Evolutionary conservation across 2,888 invertebrate genomes (phyloP).

Genomic region (Euplexia lucipara): DNA sequence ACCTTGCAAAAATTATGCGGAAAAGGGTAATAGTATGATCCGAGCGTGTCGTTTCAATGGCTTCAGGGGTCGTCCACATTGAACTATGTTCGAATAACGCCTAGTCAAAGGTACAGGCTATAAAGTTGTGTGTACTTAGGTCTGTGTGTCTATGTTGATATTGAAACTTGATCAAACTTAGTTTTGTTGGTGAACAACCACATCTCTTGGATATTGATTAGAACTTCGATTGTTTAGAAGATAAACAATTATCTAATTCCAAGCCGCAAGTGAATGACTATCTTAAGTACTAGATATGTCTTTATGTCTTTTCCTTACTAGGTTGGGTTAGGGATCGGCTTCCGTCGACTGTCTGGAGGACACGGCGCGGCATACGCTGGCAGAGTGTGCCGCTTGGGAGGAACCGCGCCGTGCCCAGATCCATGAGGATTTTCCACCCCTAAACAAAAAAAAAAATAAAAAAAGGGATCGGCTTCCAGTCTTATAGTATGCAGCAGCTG

Average conservation of each 20-base stretch:
- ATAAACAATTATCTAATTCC: neutral
- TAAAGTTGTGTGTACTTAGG: constrained; percentile 44
- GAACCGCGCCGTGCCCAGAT: too few relatives aligned
- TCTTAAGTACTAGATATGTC: too few relatives aligned
- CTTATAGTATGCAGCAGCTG: too few relatives aligned
- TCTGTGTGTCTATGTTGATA: constrained; percentile 2
- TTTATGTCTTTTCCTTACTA: too few relatives aligned
- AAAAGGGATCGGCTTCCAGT: too few relatives aligned
- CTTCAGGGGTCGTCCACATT: constrained; percentile 28
- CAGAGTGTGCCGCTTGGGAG: too few relatives aligned
- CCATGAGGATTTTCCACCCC: too few relatives aligned
- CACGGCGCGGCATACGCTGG: too few relatives aligned
- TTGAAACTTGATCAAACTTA: constrained; percentile 21
- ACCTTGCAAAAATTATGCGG: constrained; percentile 58
- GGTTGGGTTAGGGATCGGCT: too few relatives aligned
- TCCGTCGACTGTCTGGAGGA: too few relatives aligned
- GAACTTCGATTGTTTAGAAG: constrained; percentile 8
- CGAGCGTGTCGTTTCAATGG: constrained; percentile 38
- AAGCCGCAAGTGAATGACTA: neutral
- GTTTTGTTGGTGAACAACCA: constrained; percentile 16
- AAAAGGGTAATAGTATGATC: constrained; percentile 25
- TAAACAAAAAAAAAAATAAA: too few relatives aligned
- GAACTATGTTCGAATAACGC: constrained; percentile 43
- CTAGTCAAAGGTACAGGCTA: constrained; percentile 36
- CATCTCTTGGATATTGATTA: constrained; percentile 3